Evolutionary conservation across 2,888 invertebrate genomes (phyloP), one percentile per base, ranked within the genome.

Genomic region (Latheticus oryzae): DNA sequence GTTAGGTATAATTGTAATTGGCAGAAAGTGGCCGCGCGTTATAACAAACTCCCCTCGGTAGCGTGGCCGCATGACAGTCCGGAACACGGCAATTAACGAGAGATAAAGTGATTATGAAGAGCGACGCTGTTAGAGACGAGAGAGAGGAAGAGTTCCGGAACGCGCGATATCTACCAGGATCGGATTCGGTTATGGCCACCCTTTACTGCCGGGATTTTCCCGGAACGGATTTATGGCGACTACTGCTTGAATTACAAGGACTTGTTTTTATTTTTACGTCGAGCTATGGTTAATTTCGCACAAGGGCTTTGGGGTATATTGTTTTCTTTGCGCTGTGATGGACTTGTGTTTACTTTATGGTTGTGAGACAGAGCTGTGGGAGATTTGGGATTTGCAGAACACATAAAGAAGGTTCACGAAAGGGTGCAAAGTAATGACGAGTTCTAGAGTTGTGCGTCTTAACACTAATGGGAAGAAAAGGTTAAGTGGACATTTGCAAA

Each of bases 21-120:
- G 67, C 64, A 60, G 58, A 61, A 63, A 62, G 56, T 55, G 57
- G 58, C 56, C 60, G 60, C 59, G 51, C 61, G 51, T 53, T 62
- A 56, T 58, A 63, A 65, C 60, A 60, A 67, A 63, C 61, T 64
- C 58, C 61, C 63, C 54, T 43, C 45, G 38, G 47, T 45, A 50
- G 58, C 60, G 53, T 26, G 40, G 59, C 54, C 58, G 45, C 60
- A 59, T 63, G 65, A 67, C 69, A 68, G 61, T 64, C n/a, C 64
- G 70, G 64, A 70, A 69, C 66, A 64, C 63, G 65, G 66, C 69
- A 72, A 72, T 72, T 72, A 72, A 69, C 70, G 62, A 61, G 67
- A 70, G 70, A 70, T 72, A 71, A 72, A 70, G 71, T 67, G 71
- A 71, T 72, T 71, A 71, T 68, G 66, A 66, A 66, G 66, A 64